Evolutionary conservation across 2,113 vertebrate species (phyloP), one percentile per base, ranked within the genome.

Genomic region (Phalacrocorax carbo): DNA sequence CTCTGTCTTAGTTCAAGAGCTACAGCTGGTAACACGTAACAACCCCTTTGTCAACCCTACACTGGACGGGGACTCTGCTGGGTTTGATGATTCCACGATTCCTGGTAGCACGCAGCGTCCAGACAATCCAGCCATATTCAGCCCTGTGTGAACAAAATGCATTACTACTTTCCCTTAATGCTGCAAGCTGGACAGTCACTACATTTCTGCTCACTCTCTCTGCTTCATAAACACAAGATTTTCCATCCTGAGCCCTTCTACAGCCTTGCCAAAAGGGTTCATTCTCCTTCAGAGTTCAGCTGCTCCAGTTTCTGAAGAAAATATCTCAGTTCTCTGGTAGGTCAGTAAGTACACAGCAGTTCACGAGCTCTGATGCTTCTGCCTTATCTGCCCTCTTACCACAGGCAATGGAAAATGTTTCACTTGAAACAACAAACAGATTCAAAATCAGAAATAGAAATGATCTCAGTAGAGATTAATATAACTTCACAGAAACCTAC

Each of bases 381-480:
- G 84, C 76, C 80, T 95, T 82, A 94, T 96, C 91, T 92, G 79
- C 85, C 87, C 61, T 86, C 71, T 62, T 92, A 95, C 85, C 80
- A 88, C 79, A 94, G 55, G 93, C 89, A 95, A 85, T 93, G 93
- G 94, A 97, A 97, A 97, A 97, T 96, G 91, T 95, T 94, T 94
- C 71, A 87, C 81, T 93, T 95, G 91, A 94, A 95, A 79, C 77
- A 96, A 96, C 96, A 96, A 93, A 96, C 94, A 94, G 85, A 92
- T 86, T 86, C 55, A 72, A 94, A 94, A 91, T 94, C 79, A 95
- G 85, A 96, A 97, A 91, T 90, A 95, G 95, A 96, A 96, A 95
- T 96, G 83, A 96, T 80, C 83, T 95, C 94, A 93, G 81, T 48
- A 82, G 91, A 82, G 66, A 86, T 87, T 77, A 97, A 94, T 94